phyloP scores from a whole-genome alignment of 2,888 invertebrate genomes.

The Macrosiphum euphorbiae region DNA sequence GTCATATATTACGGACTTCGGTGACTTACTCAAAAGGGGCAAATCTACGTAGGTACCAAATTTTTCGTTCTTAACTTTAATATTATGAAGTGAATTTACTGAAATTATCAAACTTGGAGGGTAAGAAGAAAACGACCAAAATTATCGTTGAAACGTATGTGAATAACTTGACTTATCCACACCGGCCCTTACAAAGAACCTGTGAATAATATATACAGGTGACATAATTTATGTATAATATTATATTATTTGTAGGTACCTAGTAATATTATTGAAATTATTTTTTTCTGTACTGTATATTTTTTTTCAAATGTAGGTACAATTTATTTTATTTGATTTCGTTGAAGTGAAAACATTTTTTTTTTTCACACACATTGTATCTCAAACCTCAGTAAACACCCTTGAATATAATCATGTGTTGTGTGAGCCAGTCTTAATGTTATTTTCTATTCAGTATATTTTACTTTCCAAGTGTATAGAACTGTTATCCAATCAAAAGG shows the following conservation, averaged over 20 bases:
- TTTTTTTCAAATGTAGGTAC: not conserved
- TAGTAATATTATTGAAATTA: not conserved
- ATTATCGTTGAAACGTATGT: not conserved
- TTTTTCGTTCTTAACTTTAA: not conserved
- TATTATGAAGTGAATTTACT: not conserved
- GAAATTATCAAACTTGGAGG: not conserved
- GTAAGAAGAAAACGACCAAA: not conserved
- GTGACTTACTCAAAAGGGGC: too few relatives aligned
- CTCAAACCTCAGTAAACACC: constrained; percentile 14
- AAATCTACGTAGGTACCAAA: too few relatives aligned
- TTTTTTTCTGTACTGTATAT: not conserved
- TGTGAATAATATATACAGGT: not conserved
- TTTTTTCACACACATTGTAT: not conserved
- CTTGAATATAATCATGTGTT: not conserved
- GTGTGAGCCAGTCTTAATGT: not conserved
- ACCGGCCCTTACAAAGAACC: not conserved
- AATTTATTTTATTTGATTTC: not conserved
- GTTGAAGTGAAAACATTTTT: not conserved
- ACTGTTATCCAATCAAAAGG: not conserved
- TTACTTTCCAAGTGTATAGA: not conserved
- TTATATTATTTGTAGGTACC: not conserved
- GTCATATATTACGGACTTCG: too few relatives aligned
- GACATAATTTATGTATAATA: not conserved
- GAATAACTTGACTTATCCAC: not conserved
- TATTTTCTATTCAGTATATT: constrained; percentile 8